Evolutionary conservation across 2,797 vertebrate species (phyloP), one percentile per base, ranked within the genome.

Genomic region (Neosalanx taihuensis): DNA sequence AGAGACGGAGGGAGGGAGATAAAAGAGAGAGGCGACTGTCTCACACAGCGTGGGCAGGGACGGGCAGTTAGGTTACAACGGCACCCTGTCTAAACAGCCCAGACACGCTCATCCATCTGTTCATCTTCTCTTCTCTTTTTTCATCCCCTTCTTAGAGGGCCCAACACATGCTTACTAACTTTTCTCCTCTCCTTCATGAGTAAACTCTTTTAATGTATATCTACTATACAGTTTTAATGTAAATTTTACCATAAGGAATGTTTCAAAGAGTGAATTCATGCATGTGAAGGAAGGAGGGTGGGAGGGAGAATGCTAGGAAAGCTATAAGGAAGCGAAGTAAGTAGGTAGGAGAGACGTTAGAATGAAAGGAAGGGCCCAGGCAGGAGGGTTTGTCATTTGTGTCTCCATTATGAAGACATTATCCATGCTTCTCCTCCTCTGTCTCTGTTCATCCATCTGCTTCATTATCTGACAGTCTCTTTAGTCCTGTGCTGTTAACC

Each of bases 41-140:
- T 46, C 41, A 46, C 41, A 46, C 75, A 46, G 41, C 41, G 41
- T 46, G 41, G 41, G 41, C 57, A 5, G 72, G 59, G 9, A 78
- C 75, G 75, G 79, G 67, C 76, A 73, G 75, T 64, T 81, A 77
- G 72, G 67, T 18, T 57, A 7, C 5, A n/a, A 30, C 18, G 78
- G 68, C 70, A 57, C 35, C 1, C 1, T 0, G 1, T 75, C 71
- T 72, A 67, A 80, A 60, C 23, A 30, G 31, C 31, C 5, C 61
- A n/a, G 61, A 7, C 61, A 18, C 30, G 6, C 56, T 58, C 56
- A n/a, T 23, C 56, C 56, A 5, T 58, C 56, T 58, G n/a, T 23
- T 58, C 3, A 18, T 58, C 56, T 58, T 23, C n/a, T 58, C 56
- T 58, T 18, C 56, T 58, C 56, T 58, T 23, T 3, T 58, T 10